A percentile compares a stretch with the other conserved stretches of the same genome.
phyloP scores from a whole-genome alignment of 1,140 invertebrate genomes.

The Philotrypesis tridentata region DNA sequence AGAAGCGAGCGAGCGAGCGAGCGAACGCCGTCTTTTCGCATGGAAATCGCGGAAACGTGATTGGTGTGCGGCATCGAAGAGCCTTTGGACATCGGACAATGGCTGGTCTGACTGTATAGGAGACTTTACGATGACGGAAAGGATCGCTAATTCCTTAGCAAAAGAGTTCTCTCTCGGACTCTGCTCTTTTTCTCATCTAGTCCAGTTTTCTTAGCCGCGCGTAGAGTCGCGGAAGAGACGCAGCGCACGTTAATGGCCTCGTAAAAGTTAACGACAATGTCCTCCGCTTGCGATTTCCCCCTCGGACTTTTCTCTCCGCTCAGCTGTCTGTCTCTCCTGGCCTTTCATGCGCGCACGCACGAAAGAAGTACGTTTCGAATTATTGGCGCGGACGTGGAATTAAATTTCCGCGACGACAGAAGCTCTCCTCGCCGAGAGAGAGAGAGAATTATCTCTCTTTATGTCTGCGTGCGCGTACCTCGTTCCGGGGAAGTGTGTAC shows the following conservation, averaged over 20 bases:
- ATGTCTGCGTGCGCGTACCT: conserved; percentile 35
- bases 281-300: conserved; percentile 64
- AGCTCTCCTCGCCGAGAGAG: conserved; percentile 17
- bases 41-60: conserved; percentile 43
- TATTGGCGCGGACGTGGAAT: conserved; percentile 69
- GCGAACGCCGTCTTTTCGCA: conserved; percentile 34
- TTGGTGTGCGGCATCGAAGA: conserved; percentile 23
- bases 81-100: conserved; percentile 27
- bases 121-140: conserved; percentile 36
- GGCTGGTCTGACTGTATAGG: neutral
- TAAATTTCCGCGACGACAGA: conserved; percentile 61
- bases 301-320: conserved; percentile 52
- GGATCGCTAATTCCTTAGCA: conserved; percentile 29
- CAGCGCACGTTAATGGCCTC: conserved; percentile 71
- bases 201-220: conserved; percentile 46
- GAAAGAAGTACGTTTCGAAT: conserved; percentile 61
- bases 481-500: conserved; percentile 8
- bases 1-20: neutral
- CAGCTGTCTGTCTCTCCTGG: conserved; percentile 2
- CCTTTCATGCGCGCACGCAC: neutral
- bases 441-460: conserved; percentile 42
- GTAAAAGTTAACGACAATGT: conserved; percentile 75
- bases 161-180: conserved; percentile 6
- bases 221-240: conserved; percentile 60
- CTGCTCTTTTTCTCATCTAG: conserved; percentile 48